Evolutionary conservation across 2,888 invertebrate genomes (phyloP).

Genomic region (Globia sparganii): DNA sequence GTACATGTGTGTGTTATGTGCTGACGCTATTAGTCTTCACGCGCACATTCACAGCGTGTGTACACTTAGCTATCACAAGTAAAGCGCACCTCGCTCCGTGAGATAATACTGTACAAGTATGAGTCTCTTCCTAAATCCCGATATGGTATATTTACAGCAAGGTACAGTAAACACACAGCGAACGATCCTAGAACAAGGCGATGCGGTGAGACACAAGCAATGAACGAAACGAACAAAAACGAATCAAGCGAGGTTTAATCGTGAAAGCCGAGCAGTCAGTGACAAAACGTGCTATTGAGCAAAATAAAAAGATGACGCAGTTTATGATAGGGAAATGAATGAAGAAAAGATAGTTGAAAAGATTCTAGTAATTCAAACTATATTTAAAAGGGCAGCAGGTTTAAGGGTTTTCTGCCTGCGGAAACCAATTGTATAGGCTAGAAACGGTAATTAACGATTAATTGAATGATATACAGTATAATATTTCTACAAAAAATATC

Average conservation of each 20-base stretch:
- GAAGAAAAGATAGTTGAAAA: slow-evolving; percentile 38
- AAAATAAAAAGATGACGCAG: slow-evolving; percentile 68
- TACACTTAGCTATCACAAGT: background rate
- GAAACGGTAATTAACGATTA: slow-evolving; percentile 7
- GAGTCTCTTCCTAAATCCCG: background rate
- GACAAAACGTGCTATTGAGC: slow-evolving; percentile 70
- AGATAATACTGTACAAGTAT: background rate
- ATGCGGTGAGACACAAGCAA: slow-evolving; percentile 65
- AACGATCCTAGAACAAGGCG: slow-evolving; percentile 54
- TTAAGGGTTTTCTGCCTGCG: slow-evolving; percentile 20
- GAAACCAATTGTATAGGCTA: slow-evolving; percentile 37
- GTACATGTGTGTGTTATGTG: background rate
- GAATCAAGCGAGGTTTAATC: slow-evolving; percentile 65
- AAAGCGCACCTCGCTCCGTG: background rate
- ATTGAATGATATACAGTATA: slow-evolving; percentile 27
- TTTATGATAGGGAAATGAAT: slow-evolving; percentile 56
- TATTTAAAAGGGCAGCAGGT: background rate
- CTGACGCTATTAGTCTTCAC: background rate
- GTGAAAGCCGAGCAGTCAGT: slow-evolving; percentile 71
- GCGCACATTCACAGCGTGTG: background rate
- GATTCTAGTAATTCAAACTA: slow-evolving; percentile 16
- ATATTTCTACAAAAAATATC: background rate
- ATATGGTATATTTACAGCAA: background rate
- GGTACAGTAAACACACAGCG: slow-evolving; percentile 44
- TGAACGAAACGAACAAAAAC: slow-evolving; percentile 66